Evolutionary conservation across 1,140 invertebrate species (phyloP).

Genomic region (Anastatus disparis): DNA sequence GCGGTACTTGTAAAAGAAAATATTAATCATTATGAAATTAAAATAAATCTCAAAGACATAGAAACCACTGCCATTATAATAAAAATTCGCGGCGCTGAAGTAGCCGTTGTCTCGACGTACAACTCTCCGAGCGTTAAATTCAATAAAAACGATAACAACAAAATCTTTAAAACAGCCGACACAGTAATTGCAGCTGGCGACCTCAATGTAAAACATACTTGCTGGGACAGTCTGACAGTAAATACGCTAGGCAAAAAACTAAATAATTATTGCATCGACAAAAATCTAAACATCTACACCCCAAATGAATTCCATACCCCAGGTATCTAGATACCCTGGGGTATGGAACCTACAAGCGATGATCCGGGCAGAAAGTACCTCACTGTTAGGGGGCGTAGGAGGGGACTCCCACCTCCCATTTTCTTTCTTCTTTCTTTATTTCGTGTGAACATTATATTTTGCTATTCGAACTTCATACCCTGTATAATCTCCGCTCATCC

Average conservation of each 20-base stretch:
- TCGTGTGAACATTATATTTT: too few relatives aligned
- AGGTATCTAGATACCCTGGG: too few relatives aligned
- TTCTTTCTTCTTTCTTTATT: too few relatives aligned
- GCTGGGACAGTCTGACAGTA: not conserved
- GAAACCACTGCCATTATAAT: constrained; percentile 3
- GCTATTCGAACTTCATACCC: too few relatives aligned
- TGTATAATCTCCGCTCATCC: too few relatives aligned
- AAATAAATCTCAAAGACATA: not conserved
- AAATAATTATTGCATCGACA: not conserved
- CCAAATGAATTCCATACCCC: not conserved
- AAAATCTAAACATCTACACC: not conserved
- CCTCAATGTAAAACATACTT: not conserved
- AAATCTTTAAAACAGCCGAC: not conserved
- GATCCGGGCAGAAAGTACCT: too few relatives aligned
- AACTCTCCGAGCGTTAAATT: not conserved
- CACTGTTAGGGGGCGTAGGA: too few relatives aligned
- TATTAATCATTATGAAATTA: constrained; percentile 6
- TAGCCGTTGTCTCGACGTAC: not conserved
- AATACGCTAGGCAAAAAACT: not conserved
- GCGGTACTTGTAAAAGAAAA: not conserved
- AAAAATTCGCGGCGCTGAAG: not conserved
- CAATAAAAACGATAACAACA: constrained; percentile 6
- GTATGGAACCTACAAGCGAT: too few relatives aligned
- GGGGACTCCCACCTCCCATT: too few relatives aligned
- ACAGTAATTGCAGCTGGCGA: not conserved